phyloP scores from a whole-genome alignment of 2,113 vertebrate species.

The Coracopsis vasa region DNA sequence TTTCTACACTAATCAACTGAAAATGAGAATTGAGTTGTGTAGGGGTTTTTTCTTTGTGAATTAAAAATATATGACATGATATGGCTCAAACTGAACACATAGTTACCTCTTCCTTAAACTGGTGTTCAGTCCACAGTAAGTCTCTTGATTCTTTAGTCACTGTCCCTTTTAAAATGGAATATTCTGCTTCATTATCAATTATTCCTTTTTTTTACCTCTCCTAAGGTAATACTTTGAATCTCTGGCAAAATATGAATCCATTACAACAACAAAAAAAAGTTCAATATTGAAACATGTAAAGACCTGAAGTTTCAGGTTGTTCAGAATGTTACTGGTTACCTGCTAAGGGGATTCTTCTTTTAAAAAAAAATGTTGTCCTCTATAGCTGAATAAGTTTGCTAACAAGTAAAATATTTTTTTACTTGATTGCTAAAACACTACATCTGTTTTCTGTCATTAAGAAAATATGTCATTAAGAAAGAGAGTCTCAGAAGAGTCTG shows the following conservation, averaged over 20 bases:
- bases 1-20: neutral
- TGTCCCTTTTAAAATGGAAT: neutral
- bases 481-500: neutral
- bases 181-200: neutral
- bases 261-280: neutral
- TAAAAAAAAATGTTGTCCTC: neutral
- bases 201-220: neutral
- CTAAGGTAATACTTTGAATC: neutral
- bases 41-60: neutral
- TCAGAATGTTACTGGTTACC: neutral
- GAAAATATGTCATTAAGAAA: neutral
- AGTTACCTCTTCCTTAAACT: neutral
- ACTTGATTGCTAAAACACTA: neutral
- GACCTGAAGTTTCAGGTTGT: neutral
- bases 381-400: neutral
- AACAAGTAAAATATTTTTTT: neutral
- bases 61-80: neutral
- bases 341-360: neutral
- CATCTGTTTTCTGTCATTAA: neutral
- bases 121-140: neutral
- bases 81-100: neutral
- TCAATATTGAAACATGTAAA: neutral
- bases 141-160: neutral
- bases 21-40: neutral
- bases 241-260: neutral